Evolutionary conservation across 2,888 invertebrate species (phyloP).

Genomic region (Zygogramma bicolorata): DNA sequence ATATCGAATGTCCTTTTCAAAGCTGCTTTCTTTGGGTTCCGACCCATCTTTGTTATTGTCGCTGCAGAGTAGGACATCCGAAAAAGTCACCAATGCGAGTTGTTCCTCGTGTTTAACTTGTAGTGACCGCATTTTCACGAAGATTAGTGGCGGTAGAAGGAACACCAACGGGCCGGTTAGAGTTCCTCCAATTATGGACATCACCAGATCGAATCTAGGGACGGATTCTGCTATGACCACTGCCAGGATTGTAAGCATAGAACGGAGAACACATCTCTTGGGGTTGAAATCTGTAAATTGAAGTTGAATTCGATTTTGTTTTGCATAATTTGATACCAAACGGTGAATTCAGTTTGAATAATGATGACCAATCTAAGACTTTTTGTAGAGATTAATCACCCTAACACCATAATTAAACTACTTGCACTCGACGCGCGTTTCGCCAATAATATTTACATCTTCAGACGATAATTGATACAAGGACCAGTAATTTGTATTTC

Average conservation of each 20-base stretch:
- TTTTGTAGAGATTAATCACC: too few species aligned
- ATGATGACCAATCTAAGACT: too few species aligned
- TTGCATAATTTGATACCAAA: not conserved
- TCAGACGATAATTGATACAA: too few species aligned
- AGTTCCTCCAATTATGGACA: slow-evolving; percentile 88
- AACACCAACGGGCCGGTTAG: slow-evolving; percentile 87
- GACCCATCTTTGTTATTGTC: too few species aligned
- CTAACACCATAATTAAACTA: too few species aligned
- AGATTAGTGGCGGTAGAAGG: slow-evolving; percentile 85
- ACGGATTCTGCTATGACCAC: slow-evolving; percentile 85
- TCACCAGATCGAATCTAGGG: slow-evolving; percentile 87
- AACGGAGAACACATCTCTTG: slow-evolving; percentile 79
- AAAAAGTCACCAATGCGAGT: slow-evolving; percentile 48
- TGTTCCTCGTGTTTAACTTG: slow-evolving; percentile 59
- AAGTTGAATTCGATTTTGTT: too few species aligned
- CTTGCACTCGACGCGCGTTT: too few species aligned
- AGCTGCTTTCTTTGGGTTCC: slow-evolving; percentile 37
- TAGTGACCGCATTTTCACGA: slow-evolving; percentile 76
- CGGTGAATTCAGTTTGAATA: too few species aligned
- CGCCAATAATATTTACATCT: too few species aligned
- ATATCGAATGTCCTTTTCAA: slow-evolving; percentile 16
- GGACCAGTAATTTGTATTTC: too few species aligned
- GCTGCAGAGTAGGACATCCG: slow-evolving; percentile 41
- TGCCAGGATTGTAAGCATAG: slow-evolving; percentile 76
- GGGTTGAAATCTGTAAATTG: slow-evolving; percentile 78